These are phyloP conservation scores for Melierax canorus DNA, from an alignment of 2,113 vertebrate genomes.

Conservation along the genomic window DNA sequence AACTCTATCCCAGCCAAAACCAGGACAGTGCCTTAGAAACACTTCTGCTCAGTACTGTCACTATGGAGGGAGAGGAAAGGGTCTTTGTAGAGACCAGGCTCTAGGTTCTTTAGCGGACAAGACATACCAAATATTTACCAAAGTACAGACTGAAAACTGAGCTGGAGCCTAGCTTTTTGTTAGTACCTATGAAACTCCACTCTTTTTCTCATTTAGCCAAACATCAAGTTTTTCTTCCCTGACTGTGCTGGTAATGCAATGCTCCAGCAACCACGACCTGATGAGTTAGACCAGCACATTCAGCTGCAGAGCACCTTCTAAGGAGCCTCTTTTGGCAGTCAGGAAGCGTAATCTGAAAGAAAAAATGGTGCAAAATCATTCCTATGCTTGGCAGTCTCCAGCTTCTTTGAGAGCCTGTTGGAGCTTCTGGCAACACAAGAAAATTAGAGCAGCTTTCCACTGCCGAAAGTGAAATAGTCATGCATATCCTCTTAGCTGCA, in stretches of 20 bases:
- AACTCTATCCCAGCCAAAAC: too few relatives aligned
- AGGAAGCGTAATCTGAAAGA: neutral
- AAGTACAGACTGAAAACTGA: neutral
- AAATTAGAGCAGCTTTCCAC: neutral
- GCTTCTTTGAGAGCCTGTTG: neutral
- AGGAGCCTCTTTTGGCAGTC: neutral
- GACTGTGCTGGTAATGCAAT: neutral
- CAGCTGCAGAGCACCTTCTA: neutral
- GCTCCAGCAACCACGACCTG: neutral
- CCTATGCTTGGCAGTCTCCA: neutral
- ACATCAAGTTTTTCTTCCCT: neutral
- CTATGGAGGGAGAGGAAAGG: neutral
- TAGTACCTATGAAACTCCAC: neutral
- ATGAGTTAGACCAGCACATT: neutral
- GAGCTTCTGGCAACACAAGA: neutral
- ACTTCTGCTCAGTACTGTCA: neutral
- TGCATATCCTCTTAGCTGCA: neutral
- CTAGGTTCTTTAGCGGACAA: neutral
- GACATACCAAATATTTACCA: neutral
- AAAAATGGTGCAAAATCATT: neutral
- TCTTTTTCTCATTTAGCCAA: neutral
- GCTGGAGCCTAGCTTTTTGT: neutral
- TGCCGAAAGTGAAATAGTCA: neutral
- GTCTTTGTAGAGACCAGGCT: neutral
- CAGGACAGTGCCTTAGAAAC: neutral